Conservation (phyloP, 1,140 invertebrate species). For the Tribolium madens region DNA sequence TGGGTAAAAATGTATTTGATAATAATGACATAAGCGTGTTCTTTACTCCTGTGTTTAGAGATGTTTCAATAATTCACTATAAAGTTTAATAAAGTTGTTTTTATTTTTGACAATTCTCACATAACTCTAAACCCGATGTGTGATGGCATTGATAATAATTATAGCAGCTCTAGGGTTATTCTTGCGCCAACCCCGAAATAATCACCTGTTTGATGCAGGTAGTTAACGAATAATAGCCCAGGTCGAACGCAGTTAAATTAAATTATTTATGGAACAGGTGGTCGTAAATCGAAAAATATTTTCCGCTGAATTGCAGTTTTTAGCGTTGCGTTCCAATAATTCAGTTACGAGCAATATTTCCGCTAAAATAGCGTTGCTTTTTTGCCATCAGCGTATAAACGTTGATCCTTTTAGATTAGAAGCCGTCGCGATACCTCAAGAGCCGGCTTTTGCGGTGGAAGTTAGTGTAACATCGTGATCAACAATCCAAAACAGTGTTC, state of each 20-base stretch:
- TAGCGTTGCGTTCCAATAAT: constrained; percentile 1
- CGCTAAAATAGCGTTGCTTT: not conserved
- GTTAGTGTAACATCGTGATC: constrained; percentile 26
- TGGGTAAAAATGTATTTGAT: too few species aligned
- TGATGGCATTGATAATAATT: too few species aligned
- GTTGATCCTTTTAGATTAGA: constrained; percentile 26
- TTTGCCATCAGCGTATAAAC: constrained; percentile 10
- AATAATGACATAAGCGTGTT: too few species aligned
- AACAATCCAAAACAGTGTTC: constrained; percentile 34
- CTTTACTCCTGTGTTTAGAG: too few species aligned
- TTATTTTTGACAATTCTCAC: too few species aligned
- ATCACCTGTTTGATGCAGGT: not conserved
- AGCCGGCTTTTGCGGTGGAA: constrained; percentile 17
- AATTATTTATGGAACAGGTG: constrained; percentile 24
- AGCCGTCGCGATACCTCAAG: constrained; percentile 17
- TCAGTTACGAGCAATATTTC: not conserved
- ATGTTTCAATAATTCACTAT: too few species aligned
- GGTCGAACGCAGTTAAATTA: not conserved
- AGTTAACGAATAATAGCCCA: constrained; percentile 1
- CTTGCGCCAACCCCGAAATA: not conserved
- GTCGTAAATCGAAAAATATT: constrained; percentile 17
- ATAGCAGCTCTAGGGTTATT: not conserved
- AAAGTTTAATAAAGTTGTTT: too few species aligned
- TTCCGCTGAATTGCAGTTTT: constrained; percentile 11
- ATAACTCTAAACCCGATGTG: too few species aligned